Conservation (phyloP, 1,140 invertebrate genomes). For the Akabosia matsudoensis region DNA sequence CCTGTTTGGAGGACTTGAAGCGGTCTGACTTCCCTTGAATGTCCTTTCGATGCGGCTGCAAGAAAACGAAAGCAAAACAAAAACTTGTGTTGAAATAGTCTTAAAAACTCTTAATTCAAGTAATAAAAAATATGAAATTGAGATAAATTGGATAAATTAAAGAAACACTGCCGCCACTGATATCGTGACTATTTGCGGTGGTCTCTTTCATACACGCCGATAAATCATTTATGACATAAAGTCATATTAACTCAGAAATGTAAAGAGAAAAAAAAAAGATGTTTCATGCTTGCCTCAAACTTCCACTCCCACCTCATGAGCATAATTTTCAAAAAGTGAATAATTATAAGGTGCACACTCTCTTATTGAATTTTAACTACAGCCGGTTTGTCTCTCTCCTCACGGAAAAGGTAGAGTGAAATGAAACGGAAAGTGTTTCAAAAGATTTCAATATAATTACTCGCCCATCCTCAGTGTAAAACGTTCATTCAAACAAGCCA, state of each 20-base stretch:
- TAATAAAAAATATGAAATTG: too few relatives aligned
- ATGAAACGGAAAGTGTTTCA: conserved; percentile 15
- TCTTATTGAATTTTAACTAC: too few relatives aligned
- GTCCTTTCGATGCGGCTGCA: conserved; percentile 14
- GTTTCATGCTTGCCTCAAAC: not conserved
- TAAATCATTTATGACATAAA: too few relatives aligned
- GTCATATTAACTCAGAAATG: too few relatives aligned
- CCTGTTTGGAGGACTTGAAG: conserved; percentile 37
- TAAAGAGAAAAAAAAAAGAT: not conserved
- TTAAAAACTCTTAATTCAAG: too few relatives aligned
- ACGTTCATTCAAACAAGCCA: not conserved
- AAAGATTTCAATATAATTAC: not conserved
- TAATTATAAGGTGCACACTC: not conserved
- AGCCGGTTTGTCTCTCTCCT: too few relatives aligned
- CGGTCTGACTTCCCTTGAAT: conserved; percentile 33
- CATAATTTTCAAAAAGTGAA: not conserved
- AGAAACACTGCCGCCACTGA: too few relatives aligned
- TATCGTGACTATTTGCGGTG: too few relatives aligned
- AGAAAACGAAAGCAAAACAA: not conserved
- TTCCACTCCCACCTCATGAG: not conserved
- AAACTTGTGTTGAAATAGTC: too few relatives aligned
- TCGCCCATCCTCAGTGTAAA: too few relatives aligned
- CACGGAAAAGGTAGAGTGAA: not conserved
- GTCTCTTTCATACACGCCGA: too few relatives aligned
- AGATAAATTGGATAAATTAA: too few relatives aligned